Conservation (phyloP, 2,888 invertebrate genomes). For the Fragum whitleyi region DNA sequence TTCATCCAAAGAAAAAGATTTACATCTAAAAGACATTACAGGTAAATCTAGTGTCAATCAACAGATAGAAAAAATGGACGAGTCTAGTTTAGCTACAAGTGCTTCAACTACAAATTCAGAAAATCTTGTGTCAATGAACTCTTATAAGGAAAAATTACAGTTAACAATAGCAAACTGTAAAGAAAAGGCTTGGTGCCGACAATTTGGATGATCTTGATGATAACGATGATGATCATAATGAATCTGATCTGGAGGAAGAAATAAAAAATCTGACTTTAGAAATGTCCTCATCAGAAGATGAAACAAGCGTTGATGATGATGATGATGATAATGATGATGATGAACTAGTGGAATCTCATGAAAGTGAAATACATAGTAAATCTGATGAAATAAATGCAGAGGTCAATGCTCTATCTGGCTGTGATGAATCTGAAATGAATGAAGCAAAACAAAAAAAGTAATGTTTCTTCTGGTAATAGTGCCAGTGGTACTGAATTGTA, state of each 20-base stretch:
- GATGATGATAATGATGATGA: constrained; percentile 7
- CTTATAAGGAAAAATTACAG: background rate
- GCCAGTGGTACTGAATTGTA: too few relatives aligned
- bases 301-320: background rate
- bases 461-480: too few relatives aligned
- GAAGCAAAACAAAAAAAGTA: too few relatives aligned
- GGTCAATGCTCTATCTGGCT: too few relatives aligned
- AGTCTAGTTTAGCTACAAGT: background rate
- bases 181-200: constrained; percentile 9
- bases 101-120: background rate
- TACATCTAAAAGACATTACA: too few relatives aligned
- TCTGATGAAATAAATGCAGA: background rate
- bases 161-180: constrained; percentile 14
- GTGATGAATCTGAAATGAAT: too few relatives aligned
- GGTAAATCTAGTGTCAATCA: too few relatives aligned
- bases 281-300: background rate
- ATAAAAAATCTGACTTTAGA: constrained; percentile 4
- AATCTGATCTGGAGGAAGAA: constrained; percentile 21
- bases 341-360: background rate
- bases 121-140: background rate
- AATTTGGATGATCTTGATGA: constrained; percentile 14
- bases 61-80: too few relatives aligned
- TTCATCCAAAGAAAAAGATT: too few relatives aligned
- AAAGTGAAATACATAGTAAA: background rate
- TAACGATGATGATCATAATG: constrained; percentile 12